Base-by-base conservation (phyloP, 2,113 vertebrate species). In the Noturus placidus region DNA sequence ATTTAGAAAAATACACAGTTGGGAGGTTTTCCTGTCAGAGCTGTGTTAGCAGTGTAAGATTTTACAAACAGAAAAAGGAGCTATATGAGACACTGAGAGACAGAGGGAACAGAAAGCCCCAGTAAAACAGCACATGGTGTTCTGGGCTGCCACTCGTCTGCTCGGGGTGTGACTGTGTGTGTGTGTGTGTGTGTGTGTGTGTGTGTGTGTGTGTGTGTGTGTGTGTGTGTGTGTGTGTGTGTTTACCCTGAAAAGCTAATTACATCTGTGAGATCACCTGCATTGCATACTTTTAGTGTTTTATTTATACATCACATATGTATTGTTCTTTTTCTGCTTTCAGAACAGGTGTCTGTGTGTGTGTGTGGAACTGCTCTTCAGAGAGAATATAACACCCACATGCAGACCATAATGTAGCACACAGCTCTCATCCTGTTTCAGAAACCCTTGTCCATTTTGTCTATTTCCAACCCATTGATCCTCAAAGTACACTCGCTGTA, bases 61-160 rank as follows among this genome's bases (percentile, higher is more conserved):
- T 54, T 54, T 46, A 56, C 7, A 25, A 35, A 80, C 14, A 72
- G 19, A 25, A 27, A 63, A 74, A 59, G 2, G 14, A 20, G 33
- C 17, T 56, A 30, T 25, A 52, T 2, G 19, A 56, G 56, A 70
- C 69, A 70, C 83, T 63, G 30, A 56, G 72, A 33, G 85, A 70
- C 20, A 79, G 72, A 69, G 15, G 85, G 85, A 90, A 90, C 4
- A 67, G 72, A 87, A 72, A 70, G 81, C 54, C 70, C 2, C 86
- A 90, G 83, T 81, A 61, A 86, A 87, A 88, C 63, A 82, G 27
- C 56, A 59, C 84, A 86, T 33, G 42, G 35, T 78, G 57, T 74
- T 61, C 42, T 74, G 67, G 38, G 86, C 27, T 46, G 70, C 67
- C 25, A 19, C 86, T 76, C 14, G 27, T 76, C 80, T 87, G 79